Base-by-base conservation (phyloP, 2,113 vertebrate species). In the Carollia perspicillata region DNA sequence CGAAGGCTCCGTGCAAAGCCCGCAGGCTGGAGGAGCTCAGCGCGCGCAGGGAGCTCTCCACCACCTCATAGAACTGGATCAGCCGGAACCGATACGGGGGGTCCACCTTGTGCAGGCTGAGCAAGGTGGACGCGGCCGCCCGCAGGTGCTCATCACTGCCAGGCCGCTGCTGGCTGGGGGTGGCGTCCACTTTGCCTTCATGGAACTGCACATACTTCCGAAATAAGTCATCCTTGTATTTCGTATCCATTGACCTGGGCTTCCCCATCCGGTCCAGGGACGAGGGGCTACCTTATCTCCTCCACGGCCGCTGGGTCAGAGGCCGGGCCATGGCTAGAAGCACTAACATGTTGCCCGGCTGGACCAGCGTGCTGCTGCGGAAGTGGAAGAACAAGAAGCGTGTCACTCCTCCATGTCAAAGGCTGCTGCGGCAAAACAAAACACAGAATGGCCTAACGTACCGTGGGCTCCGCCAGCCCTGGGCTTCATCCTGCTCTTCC, bases 221-320 rank as follows among this genome's bases (percentile, higher is more conserved):
- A 96, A 99, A 99, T 77, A 99, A 98, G 98, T 99, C 99, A 98
- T 99, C 99, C 98, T 99, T 99, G 33, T 99, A 99, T 98, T 99
- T 99, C 92, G 99, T 98, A 99, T 99, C 99, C 99, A 99, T 99
- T 98, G 98, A 98, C 98, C 97, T 96, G 95, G 89, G 98, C 58
- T 97, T 98, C 84, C 96, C 95, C 98, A 60, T 98, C 95, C 69
- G 6, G 11, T 16, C 18, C 90, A 40, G 92, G 93, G 89, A 96
- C 72, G 84, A 77, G 98, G 93, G 97, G 98, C 98, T 98, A 99
- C 98, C 98, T 98, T 53, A 96, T 97, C 94, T 98, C 97, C 97
- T 80, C 97, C 98, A 98, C 98, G 97, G 98, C 84, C 95, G 53
- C 16, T n/a, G n/a, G 60, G 40, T 51, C 4, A 37, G 84, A 63